These are phyloP conservation scores for Pegea sp. DNA, from an alignment of 23 tunicate species.

Conservation along the genomic window DNA sequence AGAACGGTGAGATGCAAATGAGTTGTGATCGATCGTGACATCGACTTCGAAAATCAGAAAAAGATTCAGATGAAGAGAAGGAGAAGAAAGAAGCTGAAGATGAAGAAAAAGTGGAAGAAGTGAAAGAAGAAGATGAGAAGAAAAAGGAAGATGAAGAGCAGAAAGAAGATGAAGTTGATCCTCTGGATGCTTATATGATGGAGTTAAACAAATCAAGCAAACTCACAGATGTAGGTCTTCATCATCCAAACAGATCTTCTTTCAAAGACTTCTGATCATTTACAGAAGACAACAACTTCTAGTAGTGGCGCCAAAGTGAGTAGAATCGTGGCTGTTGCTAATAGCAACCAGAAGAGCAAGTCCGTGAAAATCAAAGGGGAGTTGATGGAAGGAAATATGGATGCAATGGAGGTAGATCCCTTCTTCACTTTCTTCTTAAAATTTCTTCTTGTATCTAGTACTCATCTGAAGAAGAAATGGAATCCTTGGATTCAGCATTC, in stretches of 20 bases:
- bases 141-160: constrained; percentile 18
- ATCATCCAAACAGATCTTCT: not conserved
- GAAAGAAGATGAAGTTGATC: constrained; percentile 82
- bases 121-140: constrained; percentile 6
- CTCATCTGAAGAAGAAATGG: constrained; percentile 88
- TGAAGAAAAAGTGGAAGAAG: not conserved
- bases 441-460: constrained; percentile 14
- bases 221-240: not conserved
- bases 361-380: constrained; percentile 43
- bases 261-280: too few relatives aligned
- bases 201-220: constrained; percentile 34
- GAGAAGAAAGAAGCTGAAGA: constrained; percentile 15
- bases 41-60: not conserved
- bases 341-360: constrained; percentile 11
- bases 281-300: too few relatives aligned
- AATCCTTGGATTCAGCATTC: constrained; percentile 50
- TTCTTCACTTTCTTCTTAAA: not conserved
- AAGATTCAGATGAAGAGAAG: constrained; percentile 3
- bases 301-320: constrained; percentile 65
- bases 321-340: constrained; percentile 46
- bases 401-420: constrained; percentile 67
- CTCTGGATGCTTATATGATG: constrained; percentile 96
- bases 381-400: constrained; percentile 59
- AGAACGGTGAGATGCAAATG: not conserved
- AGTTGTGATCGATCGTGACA: not conserved